These are phyloP conservation scores for Myripristis jacobus DNA, from an alignment of 2,797 vertebrate genomes.

Conservation along the genomic window DNA sequence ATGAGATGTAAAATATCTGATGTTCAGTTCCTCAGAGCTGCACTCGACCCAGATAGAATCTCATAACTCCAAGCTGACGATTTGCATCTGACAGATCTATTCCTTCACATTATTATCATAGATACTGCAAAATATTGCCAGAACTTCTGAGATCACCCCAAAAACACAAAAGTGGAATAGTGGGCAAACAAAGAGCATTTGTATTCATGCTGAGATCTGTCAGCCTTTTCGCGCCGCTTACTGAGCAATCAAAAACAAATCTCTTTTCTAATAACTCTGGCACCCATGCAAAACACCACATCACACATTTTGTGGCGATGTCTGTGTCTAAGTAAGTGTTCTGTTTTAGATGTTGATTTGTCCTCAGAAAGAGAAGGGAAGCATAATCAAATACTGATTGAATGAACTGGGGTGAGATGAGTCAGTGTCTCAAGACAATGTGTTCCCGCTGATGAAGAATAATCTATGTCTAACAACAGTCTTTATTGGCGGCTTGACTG, in stretches of 20 bases:
- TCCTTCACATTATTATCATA: too few relatives aligned
- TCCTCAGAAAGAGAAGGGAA: not conserved
- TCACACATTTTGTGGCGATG: not conserved
- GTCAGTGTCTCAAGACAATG: not conserved
- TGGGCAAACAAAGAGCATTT: not conserved
- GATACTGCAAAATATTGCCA: too few relatives aligned
- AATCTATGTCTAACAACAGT: conserved; percentile 6
- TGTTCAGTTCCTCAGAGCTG: too few relatives aligned
- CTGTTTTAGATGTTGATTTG: not conserved
- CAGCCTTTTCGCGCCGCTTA: not conserved
- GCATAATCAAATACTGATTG: not conserved
- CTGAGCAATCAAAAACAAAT: conserved; percentile 1
- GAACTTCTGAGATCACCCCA: too few relatives aligned
- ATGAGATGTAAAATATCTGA: too few relatives aligned
- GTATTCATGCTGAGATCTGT: not conserved
- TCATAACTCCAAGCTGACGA: too few relatives aligned
- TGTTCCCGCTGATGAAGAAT: not conserved
- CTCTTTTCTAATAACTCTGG: conserved; percentile 3
- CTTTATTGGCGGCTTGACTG: conserved; percentile 31
- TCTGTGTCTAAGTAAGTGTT: too few relatives aligned
- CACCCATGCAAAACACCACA: too few relatives aligned
- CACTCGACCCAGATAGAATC: too few relatives aligned
- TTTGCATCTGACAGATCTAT: too few relatives aligned
- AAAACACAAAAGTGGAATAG: too few relatives aligned
- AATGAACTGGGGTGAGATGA: not conserved